These are phyloP conservation scores for Sminthurides aquaticus DNA, from an alignment of 2,888 invertebrate genomes.

Conservation along the genomic window DNA sequence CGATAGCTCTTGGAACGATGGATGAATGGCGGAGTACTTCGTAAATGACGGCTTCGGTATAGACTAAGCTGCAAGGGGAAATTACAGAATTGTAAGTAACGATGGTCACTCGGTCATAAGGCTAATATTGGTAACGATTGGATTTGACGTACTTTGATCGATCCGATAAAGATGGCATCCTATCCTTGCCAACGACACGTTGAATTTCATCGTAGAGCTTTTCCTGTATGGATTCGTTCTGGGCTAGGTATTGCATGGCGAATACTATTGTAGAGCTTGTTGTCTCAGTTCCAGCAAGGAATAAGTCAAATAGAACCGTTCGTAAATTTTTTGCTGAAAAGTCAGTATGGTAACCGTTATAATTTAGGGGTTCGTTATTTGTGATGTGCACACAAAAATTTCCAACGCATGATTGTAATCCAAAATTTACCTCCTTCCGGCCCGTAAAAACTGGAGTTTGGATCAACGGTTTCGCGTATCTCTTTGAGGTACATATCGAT, in stretches of 20 bases:
- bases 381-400: background rate
- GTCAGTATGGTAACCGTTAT: too few relatives aligned
- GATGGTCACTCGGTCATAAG: too few relatives aligned
- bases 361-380: background rate
- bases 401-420: too few relatives aligned
- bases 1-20: background rate
- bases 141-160: background rate
- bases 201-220: background rate
- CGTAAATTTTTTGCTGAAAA: constrained; percentile 27
- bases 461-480: constrained; percentile 26
- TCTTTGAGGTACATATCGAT: constrained; percentile 29
- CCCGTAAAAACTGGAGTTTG: constrained; percentile 26
- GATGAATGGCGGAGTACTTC: background rate
- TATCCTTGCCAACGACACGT: background rate
- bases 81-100: too few relatives aligned
- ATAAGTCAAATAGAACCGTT: constrained; percentile 22
- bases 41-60: background rate
- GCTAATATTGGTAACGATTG: too few relatives aligned
- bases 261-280: constrained; percentile 27
- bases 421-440: constrained; percentile 24
- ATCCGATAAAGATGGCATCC: background rate
- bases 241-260: constrained; percentile 2
- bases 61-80: background rate
- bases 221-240: background rate
- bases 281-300: constrained; percentile 33